Evolutionary conservation across 2,113 vertebrate genomes (phyloP).

Genomic region (Cairina moschata): DNA sequence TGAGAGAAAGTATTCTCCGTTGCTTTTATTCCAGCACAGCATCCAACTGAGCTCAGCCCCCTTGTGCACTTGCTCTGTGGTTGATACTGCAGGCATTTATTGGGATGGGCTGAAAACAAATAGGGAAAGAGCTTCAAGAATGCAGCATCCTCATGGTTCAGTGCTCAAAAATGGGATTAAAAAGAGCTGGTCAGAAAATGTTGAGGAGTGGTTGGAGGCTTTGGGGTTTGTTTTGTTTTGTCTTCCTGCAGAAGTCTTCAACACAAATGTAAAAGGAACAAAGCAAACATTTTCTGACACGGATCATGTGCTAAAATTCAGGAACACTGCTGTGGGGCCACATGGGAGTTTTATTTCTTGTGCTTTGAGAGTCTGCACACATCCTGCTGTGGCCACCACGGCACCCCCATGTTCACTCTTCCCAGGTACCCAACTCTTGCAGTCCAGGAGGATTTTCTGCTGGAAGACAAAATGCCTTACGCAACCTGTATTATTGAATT

Average conservation of each 20-base stretch:
- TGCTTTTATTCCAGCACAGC: background rate
- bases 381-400: background rate
- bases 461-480: background rate
- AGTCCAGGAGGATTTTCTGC: background rate
- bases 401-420: accelerated
- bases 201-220: background rate
- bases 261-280: background rate
- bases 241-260: background rate
- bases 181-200: background rate
- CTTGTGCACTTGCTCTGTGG: background rate
- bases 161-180: background rate
- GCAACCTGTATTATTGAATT: background rate
- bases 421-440: background rate
- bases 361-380: background rate
- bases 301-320: background rate
- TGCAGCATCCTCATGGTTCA: background rate
- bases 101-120: background rate
- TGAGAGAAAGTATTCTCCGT: background rate
- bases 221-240: background rate
- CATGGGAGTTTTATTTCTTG: background rate
- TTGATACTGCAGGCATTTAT: background rate
- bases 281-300: background rate
- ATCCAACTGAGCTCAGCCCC: background rate
- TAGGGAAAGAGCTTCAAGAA: background rate
- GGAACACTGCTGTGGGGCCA: background rate